Evolutionary conservation across 2,797 vertebrate genomes (phyloP).

Genomic region (Sebastes oblongus): DNA sequence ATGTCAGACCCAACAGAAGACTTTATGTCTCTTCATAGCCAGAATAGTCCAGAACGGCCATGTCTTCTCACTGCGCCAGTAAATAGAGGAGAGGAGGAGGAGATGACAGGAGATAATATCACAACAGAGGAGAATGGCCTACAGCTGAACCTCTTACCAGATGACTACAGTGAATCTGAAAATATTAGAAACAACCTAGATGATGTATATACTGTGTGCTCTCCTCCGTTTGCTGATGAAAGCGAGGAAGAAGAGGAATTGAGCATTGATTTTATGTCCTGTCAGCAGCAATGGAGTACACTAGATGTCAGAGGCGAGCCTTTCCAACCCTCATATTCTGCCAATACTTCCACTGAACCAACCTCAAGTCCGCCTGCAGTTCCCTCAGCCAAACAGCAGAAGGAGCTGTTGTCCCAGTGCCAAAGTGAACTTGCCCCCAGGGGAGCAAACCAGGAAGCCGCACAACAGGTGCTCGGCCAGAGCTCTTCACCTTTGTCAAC

Average conservation of each 20-base stretch:
- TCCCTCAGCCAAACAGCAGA: conserved; percentile 64
- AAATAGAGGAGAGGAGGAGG: not conserved
- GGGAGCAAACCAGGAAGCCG: conserved; percentile 73
- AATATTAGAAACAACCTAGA: conserved; percentile 3
- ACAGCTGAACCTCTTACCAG: not conserved
- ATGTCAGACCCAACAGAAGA: conserved; percentile 36
- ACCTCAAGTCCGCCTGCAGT: conserved; percentile 18
- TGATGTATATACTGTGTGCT: conserved; percentile 6
- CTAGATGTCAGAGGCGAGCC: conserved; percentile 27
- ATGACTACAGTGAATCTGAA: not conserved
- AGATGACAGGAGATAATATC: not conserved
- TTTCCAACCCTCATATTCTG: not conserved
- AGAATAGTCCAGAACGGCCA: conserved; percentile 10
- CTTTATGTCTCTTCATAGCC: conserved; percentile 17
- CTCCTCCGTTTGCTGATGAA: conserved; percentile 55
- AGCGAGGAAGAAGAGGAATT: conserved; percentile 55
- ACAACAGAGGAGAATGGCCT: not conserved
- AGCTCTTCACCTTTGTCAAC: conserved; percentile 77
- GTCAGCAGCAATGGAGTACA: conserved; percentile 31
- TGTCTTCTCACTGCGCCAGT: not conserved
- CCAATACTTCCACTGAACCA: not conserved
- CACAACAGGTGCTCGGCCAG: conserved; percentile 79
- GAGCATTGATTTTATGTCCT: conserved; percentile 10
- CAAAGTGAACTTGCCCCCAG: conserved; percentile 15
- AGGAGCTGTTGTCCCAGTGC: conserved; percentile 57